These are phyloP conservation scores for Eupithecia vulgata DNA, from an alignment of 2,888 invertebrate genomes.

Conservation along the genomic window DNA sequence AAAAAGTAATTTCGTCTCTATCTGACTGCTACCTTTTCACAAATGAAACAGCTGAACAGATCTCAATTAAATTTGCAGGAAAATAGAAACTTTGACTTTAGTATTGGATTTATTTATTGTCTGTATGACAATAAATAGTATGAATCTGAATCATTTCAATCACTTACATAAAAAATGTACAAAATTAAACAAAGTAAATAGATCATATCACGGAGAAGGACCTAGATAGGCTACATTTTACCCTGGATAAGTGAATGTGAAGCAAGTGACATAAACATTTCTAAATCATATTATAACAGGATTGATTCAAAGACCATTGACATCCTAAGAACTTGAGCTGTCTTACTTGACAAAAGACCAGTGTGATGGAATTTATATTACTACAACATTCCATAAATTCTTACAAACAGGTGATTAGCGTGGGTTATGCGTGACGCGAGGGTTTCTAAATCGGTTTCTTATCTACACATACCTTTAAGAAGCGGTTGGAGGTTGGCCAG, in stretches of 20 bases:
- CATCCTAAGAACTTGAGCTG: neutral
- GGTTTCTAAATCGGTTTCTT: conserved; percentile 48
- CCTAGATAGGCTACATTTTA: neutral
- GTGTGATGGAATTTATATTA: neutral
- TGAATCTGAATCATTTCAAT: too few species aligned
- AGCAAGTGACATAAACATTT: neutral
- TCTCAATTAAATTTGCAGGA: neutral
- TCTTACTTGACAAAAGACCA: neutral
- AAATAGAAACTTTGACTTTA: too few species aligned
- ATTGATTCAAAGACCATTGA: neutral
- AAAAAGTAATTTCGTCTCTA: neutral
- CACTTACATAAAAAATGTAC: neutral
- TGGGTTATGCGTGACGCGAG: conserved; percentile 32
- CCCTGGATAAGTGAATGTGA: neutral
- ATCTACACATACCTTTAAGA: conserved; percentile 85
- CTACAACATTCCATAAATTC: conserved; percentile 3
- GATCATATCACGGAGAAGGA: neutral
- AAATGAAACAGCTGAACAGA: neutral
- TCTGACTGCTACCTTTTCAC: neutral
- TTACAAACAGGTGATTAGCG: conserved; percentile 9
- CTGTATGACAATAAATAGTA: too few species aligned
- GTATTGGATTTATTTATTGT: neutral
- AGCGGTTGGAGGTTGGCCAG: conserved; percentile 97
- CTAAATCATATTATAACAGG: neutral
- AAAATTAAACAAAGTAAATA: neutral